phyloP scores from a whole-genome alignment of 2,888 invertebrate species.

The Tubulanus polymorphus region DNA sequence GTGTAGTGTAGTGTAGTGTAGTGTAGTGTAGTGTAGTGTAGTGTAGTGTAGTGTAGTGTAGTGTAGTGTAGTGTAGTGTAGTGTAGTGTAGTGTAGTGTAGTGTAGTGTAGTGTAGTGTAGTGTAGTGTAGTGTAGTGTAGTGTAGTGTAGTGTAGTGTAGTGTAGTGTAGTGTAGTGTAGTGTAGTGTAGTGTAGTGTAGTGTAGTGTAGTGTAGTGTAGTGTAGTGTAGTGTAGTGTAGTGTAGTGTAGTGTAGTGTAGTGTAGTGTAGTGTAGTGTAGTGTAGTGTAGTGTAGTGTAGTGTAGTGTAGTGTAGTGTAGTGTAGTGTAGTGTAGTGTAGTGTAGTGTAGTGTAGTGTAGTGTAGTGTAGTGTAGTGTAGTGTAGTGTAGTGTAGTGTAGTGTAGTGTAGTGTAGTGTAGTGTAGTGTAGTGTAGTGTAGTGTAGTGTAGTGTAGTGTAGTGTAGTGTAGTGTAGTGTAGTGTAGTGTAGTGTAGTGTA shows the following conservation, averaged over 20 bases:
- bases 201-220: conserved; percentile 13
- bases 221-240: conserved; percentile 19
- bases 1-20: conserved; percentile 16
- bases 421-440: conserved; percentile 19
- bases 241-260: conserved; percentile 21
- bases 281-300: conserved; percentile 19
- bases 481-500: conserved; percentile 16
- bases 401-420: conserved; percentile 13
- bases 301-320: conserved; percentile 16
- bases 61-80: conserved; percentile 12
- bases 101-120: conserved; percentile 18
- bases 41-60: conserved; percentile 13
- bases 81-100: conserved; percentile 20
- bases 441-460: conserved; percentile 18
- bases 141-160: conserved; percentile 16
- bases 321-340: conserved; percentile 18
- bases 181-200: conserved; percentile 18
- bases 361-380: conserved; percentile 18
- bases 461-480: conserved; percentile 19
- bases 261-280: conserved; percentile 21
- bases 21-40: conserved; percentile 20
- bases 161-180: conserved; percentile 19
- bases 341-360: conserved; percentile 16
- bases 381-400: conserved; percentile 18
- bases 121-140: conserved; percentile 18